Evolutionary conservation across 2,797 vertebrate genomes (phyloP).

Genomic region (Arnoldichthys spilopterus): DNA sequence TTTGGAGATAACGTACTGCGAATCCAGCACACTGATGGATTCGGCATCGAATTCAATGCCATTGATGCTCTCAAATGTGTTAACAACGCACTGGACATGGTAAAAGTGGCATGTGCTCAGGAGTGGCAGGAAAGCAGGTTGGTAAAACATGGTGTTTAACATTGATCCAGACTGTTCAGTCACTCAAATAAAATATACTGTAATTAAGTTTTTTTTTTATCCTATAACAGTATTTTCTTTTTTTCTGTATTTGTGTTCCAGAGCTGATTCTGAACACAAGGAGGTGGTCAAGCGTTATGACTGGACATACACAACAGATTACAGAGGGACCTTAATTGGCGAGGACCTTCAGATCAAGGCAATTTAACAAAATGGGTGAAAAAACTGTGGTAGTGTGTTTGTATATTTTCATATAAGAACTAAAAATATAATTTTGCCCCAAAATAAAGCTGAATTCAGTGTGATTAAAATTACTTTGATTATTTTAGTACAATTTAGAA

Average conservation of each 20-base stretch:
- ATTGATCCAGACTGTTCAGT: background rate
- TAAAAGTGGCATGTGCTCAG: constrained; percentile 96
- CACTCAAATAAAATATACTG: background rate
- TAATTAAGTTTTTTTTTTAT: constrained; percentile 18
- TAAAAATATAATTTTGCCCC: too few relatives aligned
- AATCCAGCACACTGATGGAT: constrained; percentile 87
- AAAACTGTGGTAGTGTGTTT: background rate
- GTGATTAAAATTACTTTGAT: too few relatives aligned
- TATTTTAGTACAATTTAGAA: too few relatives aligned
- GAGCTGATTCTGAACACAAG: constrained; percentile 92
- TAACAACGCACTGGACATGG: constrained; percentile 89
- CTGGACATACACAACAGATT: constrained; percentile 98
- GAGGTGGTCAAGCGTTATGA: constrained; percentile 92
- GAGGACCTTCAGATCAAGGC: constrained; percentile 86
- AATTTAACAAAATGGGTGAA: constrained; percentile 12
- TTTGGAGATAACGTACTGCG: constrained; percentile 95
- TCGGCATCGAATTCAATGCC: constrained; percentile 95
- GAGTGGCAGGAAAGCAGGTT: constrained; percentile 97
- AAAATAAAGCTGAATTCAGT: too few relatives aligned
- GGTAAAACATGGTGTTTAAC: constrained; percentile 46
- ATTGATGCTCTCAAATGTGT: constrained; percentile 91
- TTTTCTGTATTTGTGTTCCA: constrained; percentile 53
- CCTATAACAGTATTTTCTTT: constrained; percentile 45
- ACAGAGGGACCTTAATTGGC: constrained; percentile 92
- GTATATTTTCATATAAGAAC: background rate